Percentiles rank a stretch among this genome's conserved stretches.
These are phyloP conservation scores for Pseudopleuronectes americanus DNA, from an alignment of 2,797 vertebrate species.

Conservation along the genomic window DNA sequence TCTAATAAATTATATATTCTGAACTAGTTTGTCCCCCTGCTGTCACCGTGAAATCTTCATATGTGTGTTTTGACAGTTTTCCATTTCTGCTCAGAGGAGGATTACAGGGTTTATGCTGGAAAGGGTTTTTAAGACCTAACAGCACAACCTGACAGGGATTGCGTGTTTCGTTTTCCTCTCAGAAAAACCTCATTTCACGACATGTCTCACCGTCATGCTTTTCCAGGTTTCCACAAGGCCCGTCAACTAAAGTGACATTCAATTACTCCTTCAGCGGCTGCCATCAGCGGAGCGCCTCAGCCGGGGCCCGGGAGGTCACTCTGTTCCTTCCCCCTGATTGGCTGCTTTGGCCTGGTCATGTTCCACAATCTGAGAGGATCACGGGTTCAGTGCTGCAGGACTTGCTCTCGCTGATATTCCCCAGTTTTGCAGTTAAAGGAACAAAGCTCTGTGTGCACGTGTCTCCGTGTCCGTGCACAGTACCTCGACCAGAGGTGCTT, in stretches of 20 bases:
- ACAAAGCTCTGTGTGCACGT: constrained; percentile 9
- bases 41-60: background rate
- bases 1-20: constrained; percentile 8
- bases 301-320: constrained; percentile 51
- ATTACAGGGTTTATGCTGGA: background rate
- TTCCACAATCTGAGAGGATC: constrained; percentile 50
- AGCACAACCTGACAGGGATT: constrained; percentile 29
- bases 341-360: constrained; percentile 52
- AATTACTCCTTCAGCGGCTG: constrained; percentile 66
- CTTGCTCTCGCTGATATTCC: constrained; percentile 28
- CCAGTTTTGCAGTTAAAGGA: constrained; percentile 18
- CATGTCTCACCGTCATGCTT: constrained; percentile 55
- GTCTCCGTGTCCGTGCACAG: background rate
- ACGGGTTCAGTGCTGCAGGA: constrained; percentile 8
- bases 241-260: constrained; percentile 74
- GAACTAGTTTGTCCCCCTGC: background rate
- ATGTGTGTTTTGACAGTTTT: no score
- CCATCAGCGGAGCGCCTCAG: constrained; percentile 55
- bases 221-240: constrained; percentile 58
- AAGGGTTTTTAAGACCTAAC: background rate
- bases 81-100: no score
- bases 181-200: constrained; percentile 54
- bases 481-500: background rate
- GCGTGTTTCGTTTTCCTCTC: constrained; percentile 36
- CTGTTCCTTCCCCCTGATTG: constrained; percentile 46